Base-by-base conservation (phyloP, 1,140 invertebrate species). In the Lasaia peninsularis region DNA sequence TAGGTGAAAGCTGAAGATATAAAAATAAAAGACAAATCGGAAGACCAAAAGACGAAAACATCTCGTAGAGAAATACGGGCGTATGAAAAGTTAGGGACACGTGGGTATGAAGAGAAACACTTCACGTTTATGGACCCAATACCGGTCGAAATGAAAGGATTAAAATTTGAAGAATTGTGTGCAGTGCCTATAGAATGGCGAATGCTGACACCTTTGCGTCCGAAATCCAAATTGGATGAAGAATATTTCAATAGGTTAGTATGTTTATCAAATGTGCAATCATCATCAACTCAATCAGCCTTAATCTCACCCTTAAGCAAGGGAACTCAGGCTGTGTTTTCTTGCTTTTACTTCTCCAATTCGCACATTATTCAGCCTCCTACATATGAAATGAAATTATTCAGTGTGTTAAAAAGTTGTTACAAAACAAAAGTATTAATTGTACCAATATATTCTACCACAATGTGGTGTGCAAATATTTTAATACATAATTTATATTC, bases 111-210 rank as follows among this genome's bases (percentile, higher is more conserved):
- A 73, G 90, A 91, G 48, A 91, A 91, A 55, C 90, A 92, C 31
- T 95, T 92, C 78, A 89, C 86, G 0, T 96, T 95, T 77, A 93
- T 94, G 55, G 93, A 97, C 89, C 96, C 96, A 0, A 89, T 96
- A 53, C 96, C 96, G 2, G 86, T 91, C 0, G 95, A 96, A 78
- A 97, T 98, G 96, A 91, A 91, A 67, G 90, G 90, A 18, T 90
- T 96, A 14, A 93, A 93, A 71, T 86, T 97, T 37, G 92, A 94
- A 56, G 96, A 97, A 70, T 86, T 98, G 24, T 94, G 94, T 62
- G 89, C 93, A 11, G 95, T 97, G 2, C 92, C 95, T n/a, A 98
- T 98, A 54, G 95, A 97, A 71, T 98, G 96, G 96, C 92, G 94
- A 78, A 98, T 98, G 96, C 84, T 98, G 6, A 98, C 96, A 6